Conservation (phyloP, 2,888 invertebrate species). For the Callosobruchus maculatus region DNA sequence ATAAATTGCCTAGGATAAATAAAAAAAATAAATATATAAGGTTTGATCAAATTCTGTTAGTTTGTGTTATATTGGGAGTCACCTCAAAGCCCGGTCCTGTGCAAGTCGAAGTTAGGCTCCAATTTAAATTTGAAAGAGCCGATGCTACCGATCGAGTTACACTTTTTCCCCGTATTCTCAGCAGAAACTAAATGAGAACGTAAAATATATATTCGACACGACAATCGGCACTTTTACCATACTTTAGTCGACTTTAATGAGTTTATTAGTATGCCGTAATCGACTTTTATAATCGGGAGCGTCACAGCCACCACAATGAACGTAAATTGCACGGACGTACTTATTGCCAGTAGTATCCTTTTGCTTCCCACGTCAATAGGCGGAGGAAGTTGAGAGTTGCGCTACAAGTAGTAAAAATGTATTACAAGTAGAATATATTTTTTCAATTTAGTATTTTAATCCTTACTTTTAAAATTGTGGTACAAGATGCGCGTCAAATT, state of each 20-base stretch:
- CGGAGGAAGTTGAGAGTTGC: too few species aligned
- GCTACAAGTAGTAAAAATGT: too few species aligned
- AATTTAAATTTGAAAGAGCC: conserved; percentile 1
- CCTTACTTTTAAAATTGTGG: too few species aligned
- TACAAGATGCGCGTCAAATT: too few species aligned
- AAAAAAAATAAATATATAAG: too few species aligned
- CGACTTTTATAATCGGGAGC: conserved; percentile 11
- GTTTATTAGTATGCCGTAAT: conserved; percentile 16
- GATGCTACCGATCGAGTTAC: conserved; percentile 37
- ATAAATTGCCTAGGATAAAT: too few species aligned
- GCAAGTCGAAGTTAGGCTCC: background rate
- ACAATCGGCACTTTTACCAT: conserved; percentile 26
- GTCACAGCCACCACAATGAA: background rate
- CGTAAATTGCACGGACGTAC: background rate
- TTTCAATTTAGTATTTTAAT: too few species aligned
- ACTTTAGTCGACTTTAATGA: conserved; percentile 18
- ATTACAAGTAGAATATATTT: too few species aligned
- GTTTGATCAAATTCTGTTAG: too few species aligned
- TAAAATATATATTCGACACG: conserved; percentile 19
- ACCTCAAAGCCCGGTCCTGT: background rate
- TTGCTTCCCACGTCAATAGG: too few species aligned
- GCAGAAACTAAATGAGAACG: background rate
- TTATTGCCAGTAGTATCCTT: background rate
- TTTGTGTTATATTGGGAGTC: too few species aligned
- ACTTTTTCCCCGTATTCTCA: conserved; percentile 28